These are phyloP conservation scores for Zeuzera pyrina DNA, from an alignment of 2,888 invertebrate genomes.

Conservation along the genomic window DNA sequence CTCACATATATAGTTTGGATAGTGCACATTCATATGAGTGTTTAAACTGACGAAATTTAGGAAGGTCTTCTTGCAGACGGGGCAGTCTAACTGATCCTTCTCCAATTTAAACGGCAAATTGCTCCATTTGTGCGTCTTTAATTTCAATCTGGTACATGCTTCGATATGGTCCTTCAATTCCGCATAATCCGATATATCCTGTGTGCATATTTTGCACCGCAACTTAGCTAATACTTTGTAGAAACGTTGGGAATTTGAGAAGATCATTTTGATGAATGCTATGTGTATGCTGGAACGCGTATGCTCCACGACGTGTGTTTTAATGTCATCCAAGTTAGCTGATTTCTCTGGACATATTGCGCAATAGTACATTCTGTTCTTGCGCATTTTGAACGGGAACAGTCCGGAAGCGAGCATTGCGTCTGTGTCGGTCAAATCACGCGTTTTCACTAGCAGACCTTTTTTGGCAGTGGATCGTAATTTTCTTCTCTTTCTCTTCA, in stretches of 20 bases:
- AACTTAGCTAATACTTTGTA: conserved; percentile 30
- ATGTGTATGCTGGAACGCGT: conserved; percentile 35
- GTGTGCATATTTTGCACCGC: conserved; percentile 48
- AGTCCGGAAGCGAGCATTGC: conserved; percentile 39
- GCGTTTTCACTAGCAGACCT: too few species aligned
- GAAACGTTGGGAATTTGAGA: conserved; percentile 42
- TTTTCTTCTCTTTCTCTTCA: too few species aligned
- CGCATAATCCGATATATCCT: conserved; percentile 36
- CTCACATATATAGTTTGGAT: conserved; percentile 64
- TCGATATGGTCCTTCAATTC: conserved; percentile 41
- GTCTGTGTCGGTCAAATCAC: conserved; percentile 36
- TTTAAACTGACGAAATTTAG: conserved; percentile 56
- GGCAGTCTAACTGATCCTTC: conserved; percentile 59
- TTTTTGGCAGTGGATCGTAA: background rate
- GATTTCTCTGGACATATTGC: conserved; percentile 46
- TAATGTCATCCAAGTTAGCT: conserved; percentile 36
- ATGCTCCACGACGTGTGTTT: conserved; percentile 39
- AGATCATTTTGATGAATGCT: conserved; percentile 54
- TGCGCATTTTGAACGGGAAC: conserved; percentile 54
- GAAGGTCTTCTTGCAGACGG: conserved; percentile 52
- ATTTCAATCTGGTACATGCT: conserved; percentile 36
- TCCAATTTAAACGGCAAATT: conserved; percentile 57
- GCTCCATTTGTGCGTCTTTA: conserved; percentile 30
- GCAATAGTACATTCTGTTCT: conserved; percentile 38
- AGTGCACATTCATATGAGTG: conserved; percentile 69